Percentiles rank a stretch among this genome's conserved stretches.
These are phyloP conservation scores for Syngnathus scovelli DNA, from an alignment of 2,113 vertebrate species.

Conservation along the genomic window DNA sequence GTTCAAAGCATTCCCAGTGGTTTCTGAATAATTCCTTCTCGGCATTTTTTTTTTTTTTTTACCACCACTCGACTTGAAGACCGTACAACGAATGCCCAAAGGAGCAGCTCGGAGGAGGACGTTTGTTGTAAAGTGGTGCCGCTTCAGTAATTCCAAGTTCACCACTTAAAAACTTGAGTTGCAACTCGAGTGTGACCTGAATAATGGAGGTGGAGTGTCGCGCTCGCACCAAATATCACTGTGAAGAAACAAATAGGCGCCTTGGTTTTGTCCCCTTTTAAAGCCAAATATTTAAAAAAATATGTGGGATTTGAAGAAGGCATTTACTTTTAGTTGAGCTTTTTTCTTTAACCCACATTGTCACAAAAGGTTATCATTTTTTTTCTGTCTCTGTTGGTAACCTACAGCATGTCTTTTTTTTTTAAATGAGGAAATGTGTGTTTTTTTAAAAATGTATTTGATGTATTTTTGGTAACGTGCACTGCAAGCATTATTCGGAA, in stretches of 20 bases:
- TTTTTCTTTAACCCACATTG: constrained; percentile 12
- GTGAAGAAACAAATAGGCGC: constrained; percentile 35
- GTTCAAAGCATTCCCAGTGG: constrained; percentile 4
- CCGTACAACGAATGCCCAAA: background rate
- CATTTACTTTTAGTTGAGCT: background rate
- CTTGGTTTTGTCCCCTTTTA: constrained; percentile 22
- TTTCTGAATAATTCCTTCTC: background rate
- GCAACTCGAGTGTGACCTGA: constrained; percentile 12
- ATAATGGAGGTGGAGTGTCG: constrained; percentile 42
- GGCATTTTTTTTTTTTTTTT: background rate
- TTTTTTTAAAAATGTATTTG: constrained; percentile 26
- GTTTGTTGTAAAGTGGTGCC: background rate
- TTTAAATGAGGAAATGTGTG: constrained; percentile 41
- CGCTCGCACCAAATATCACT: constrained; percentile 37
- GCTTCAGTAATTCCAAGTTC: background rate
- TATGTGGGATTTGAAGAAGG: constrained; percentile 10
- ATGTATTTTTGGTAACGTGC: background rate
- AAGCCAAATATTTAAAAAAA: constrained; percentile 27
- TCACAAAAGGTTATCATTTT: constrained; percentile 19
- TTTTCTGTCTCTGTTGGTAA: constrained; percentile 22
- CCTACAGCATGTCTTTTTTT: constrained; percentile 19
- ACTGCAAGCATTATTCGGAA: background rate
- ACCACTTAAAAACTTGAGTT: background rate
- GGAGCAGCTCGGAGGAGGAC: background rate
- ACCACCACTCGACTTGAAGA: background rate